Conservation (phyloP, 2,888 invertebrate genomes). For the Drosophila sordidapex region DNA sequence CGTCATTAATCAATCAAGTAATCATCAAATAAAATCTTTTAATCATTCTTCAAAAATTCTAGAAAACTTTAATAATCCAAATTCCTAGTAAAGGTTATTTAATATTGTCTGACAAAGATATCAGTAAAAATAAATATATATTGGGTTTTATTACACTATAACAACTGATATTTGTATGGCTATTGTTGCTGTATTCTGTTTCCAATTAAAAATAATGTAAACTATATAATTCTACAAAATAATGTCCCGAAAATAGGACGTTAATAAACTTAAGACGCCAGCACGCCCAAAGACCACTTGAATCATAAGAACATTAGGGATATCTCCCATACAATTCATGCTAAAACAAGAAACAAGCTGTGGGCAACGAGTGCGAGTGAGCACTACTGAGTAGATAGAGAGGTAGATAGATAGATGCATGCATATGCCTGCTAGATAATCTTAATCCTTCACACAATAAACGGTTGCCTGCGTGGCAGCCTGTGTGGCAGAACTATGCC, state of each 20-base stretch:
- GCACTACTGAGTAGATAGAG: conserved; percentile 5
- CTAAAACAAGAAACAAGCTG: conserved; percentile 24
- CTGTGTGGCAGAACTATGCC: conserved; percentile 6
- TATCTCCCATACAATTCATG: conserved; percentile 42
- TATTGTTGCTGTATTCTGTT: neutral
- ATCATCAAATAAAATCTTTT: neutral
- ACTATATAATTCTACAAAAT: conserved; percentile 36
- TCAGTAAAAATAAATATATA: neutral
- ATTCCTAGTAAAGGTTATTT: neutral
- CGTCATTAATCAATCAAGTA: neutral
- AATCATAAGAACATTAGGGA: conserved; percentile 67
- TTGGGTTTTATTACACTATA: neutral
- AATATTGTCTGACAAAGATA: neutral
- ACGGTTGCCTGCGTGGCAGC: conserved; percentile 46
- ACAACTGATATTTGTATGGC: neutral
- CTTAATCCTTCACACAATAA: conserved; percentile 80
- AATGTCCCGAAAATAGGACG: conserved; percentile 29
- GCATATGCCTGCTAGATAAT: conserved; percentile 63
- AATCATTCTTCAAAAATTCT: neutral
- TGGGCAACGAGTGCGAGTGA: conserved; percentile 11
- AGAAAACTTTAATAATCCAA: neutral
- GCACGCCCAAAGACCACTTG: conserved; percentile 70
- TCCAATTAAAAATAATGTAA: neutral
- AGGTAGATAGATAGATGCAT: conserved; percentile 15
- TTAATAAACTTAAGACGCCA: conserved; percentile 73